Evolutionary conservation across 2,888 invertebrate genomes (phyloP).

Genomic region (Lasius fuliginosus): DNA sequence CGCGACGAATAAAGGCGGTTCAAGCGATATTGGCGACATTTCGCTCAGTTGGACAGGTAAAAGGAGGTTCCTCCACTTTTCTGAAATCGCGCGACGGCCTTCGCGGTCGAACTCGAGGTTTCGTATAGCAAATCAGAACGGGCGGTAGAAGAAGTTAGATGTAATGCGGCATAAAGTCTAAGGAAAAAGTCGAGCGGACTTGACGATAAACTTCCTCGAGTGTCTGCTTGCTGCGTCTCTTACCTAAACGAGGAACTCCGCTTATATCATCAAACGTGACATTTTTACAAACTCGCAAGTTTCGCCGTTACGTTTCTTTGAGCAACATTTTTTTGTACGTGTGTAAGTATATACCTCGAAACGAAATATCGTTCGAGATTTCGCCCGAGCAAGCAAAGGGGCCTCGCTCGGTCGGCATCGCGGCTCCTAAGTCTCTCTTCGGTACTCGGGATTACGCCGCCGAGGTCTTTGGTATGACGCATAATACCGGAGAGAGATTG

Average conservation of each 20-base stretch:
- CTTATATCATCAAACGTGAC: constrained; percentile 51
- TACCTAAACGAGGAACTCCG: constrained; percentile 10
- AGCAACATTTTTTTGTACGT: constrained; percentile 34
- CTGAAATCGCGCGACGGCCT: not conserved
- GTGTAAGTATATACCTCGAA: constrained; percentile 22
- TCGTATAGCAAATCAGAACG: constrained; percentile 31
- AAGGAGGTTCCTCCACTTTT: constrained; percentile 45
- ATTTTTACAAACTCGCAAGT: constrained; percentile 50
- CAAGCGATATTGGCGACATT: constrained; percentile 53
- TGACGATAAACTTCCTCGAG: constrained; percentile 42
- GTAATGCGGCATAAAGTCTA: constrained; percentile 36
- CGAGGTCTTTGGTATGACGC: constrained; percentile 5
- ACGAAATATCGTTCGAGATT: constrained; percentile 52
- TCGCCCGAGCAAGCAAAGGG: constrained; percentile 54
- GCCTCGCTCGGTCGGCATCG: constrained; percentile 38
- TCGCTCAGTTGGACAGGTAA: constrained; percentile 35
- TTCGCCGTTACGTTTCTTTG: constrained; percentile 32
- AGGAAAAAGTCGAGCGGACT: constrained; percentile 35
- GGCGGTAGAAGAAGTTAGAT: constrained; percentile 25
- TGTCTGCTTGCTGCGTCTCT: constrained; percentile 20
- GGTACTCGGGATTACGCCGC: constrained; percentile 34
- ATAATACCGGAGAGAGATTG: constrained; percentile 33
- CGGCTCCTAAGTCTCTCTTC: constrained; percentile 38
- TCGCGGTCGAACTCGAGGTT: constrained; percentile 7
- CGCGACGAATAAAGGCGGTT: constrained; percentile 44